Evolutionary conservation across 2,888 invertebrate genomes (phyloP).

Genomic region (Anthoptus insignis): DNA sequence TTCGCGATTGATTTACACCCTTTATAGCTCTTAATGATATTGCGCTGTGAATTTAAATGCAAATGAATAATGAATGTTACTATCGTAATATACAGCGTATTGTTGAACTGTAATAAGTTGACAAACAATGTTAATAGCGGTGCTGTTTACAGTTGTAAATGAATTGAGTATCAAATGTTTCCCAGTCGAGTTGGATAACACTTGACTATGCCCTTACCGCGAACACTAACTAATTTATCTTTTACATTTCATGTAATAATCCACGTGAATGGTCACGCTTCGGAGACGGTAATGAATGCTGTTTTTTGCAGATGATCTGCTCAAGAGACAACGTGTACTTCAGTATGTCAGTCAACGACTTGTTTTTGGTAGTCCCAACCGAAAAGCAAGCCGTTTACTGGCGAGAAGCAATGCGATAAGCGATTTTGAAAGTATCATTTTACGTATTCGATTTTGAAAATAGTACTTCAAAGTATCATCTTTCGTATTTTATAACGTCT

Average conservation of each 20-base stretch:
- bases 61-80: background rate
- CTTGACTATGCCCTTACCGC: conserved; percentile 29
- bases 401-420: too few species aligned
- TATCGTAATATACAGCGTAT: background rate
- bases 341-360: too few species aligned
- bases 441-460: too few species aligned
- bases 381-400: too few species aligned
- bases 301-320: background rate
- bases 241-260: conserved; percentile 16
- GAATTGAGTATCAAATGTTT: conserved; percentile 32
- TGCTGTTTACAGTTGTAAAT: conserved; percentile 22
- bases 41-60: background rate
- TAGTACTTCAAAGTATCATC: too few species aligned
- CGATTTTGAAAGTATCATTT: too few species aligned
- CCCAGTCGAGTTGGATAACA: conserved; percentile 30
- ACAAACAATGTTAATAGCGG: conserved; percentile 23
- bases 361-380: too few species aligned
- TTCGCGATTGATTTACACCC: too few species aligned
- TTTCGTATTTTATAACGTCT: too few species aligned
- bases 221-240: conserved; percentile 29
- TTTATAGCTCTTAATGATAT: background rate
- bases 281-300: background rate
- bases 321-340: too few species aligned
- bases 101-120: conserved; percentile 13
- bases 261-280: background rate